Evolutionary conservation across 1,140 invertebrate species (phyloP).

Genomic region (Brachystomella parvula): DNA sequence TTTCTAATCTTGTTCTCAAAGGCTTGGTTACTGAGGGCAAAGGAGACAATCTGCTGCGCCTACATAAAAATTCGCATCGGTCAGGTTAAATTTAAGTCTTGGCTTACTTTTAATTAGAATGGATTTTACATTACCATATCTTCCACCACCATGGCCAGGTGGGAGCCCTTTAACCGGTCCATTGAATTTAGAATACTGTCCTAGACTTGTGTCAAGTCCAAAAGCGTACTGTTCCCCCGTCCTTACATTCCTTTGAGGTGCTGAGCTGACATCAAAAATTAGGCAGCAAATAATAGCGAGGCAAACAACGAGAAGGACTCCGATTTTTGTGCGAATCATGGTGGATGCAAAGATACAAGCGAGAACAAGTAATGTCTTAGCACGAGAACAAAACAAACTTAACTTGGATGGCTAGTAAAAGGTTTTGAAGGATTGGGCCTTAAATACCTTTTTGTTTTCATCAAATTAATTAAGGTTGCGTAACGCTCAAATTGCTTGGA

Average conservation of each 20-base stretch:
- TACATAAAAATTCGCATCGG: neutral
- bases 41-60: neutral
- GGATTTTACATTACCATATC: neutral
- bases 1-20: neutral
- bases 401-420: neutral
- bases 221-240: neutral
- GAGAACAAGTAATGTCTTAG: neutral
- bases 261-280: neutral
- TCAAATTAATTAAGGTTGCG: no score
- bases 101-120: neutral
- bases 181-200: slow-evolving; percentile 2
- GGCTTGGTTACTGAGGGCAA: neutral
- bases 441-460: no score
- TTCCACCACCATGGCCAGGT: neutral
- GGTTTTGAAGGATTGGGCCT: neutral
- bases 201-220: slow-evolving; percentile 1
- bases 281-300: neutral
- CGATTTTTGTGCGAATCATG: neutral
- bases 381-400: neutral
- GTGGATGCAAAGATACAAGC: neutral
- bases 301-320: neutral
- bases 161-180: neutral
- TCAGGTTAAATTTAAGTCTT: neutral
- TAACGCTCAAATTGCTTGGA: no score
- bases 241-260: neutral